These are phyloP conservation scores for Crotalus viridis DNA, from an alignment of 2,113 vertebrate species.

Conservation along the genomic window DNA sequence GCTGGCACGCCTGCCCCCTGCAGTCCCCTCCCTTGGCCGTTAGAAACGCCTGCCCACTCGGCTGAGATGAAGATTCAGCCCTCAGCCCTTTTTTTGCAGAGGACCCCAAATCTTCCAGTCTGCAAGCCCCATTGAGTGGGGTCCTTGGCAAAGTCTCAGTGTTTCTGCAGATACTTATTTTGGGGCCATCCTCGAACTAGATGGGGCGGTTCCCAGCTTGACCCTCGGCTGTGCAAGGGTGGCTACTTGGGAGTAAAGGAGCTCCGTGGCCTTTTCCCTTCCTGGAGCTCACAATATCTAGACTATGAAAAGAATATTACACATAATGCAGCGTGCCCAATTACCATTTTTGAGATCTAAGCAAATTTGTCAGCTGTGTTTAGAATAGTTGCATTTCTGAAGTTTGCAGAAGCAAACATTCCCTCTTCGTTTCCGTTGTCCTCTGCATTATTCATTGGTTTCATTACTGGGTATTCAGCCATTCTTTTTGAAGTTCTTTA, in stretches of 20 bases:
- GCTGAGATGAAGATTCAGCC: neutral
- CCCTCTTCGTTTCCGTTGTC: neutral
- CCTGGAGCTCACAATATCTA: neutral
- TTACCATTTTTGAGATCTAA: neutral
- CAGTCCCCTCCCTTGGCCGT: neutral
- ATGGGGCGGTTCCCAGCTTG: neutral
- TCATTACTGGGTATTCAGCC: slow-evolving; percentile 12
- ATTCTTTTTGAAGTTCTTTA: slow-evolving; percentile 11
- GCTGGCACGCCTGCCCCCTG: neutral
- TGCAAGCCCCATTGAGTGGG: neutral
- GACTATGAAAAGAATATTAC: neutral
- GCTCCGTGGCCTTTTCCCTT: neutral
- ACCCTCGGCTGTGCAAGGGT: neutral
- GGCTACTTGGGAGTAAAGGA: neutral
- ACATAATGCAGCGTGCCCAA: neutral
- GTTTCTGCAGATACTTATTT: neutral
- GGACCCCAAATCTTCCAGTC: neutral
- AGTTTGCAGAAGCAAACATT: slow-evolving; percentile 1
- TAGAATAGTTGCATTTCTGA: neutral
- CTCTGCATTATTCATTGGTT: slow-evolving; percentile 14
- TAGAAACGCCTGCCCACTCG: neutral
- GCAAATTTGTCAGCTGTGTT: slow-evolving; percentile 12
- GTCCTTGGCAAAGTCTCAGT: neutral
- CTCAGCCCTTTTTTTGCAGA: neutral
- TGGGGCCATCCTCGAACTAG: neutral